Base-by-base conservation (phyloP, 1,140 invertebrate genomes). In the Nasonia longicornis region DNA sequence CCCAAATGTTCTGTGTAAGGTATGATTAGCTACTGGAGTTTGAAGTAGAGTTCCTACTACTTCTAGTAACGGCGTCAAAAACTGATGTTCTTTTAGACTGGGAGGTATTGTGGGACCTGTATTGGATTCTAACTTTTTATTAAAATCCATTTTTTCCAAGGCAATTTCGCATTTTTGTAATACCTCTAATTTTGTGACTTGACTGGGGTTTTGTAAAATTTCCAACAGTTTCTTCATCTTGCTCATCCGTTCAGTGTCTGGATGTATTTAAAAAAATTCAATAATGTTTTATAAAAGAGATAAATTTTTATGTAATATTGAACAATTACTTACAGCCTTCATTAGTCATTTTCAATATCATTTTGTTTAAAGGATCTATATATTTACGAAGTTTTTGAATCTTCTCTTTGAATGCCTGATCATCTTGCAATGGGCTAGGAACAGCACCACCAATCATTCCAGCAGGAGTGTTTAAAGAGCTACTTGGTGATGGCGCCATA, bases 221-320 rank as follows among this genome's bases (percentile, higher is more conserved):
- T 98, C 96, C 20, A 98, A 88, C 0, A 98, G 91, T 83, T 97
- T 97, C 86, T 96, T 97, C 95, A 98, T 97, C 90, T 97, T 97
- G 84, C 94, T 94, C 84, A 96, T 89, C 89, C 97, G 97, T 86
- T 97, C 96, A 70, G 95, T 93, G 89, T 96, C 96, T 95, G 84
- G 48, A 80, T 83, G 69, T 79, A 83, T 45, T 83, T 74, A 38
- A 72, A 79, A 48, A 70, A 48, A 31, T 48, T 69, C 48, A 3
- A 70, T 69, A 2, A 63, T 29, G 12, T 14, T 73, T 45, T 48
- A 38, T 48, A 45, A 67, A 77, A 22, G 42, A 14, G 45, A 66
- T 38, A 67, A 20, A 35, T 66, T 42, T 77, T n/a, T 38, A 12
- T 26, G 48, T 3, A 35, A 35, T 70, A 38, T 74, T 77, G 48